Percentiles rank a stretch among this genome's conserved stretches.
Evolutionary conservation across 2,113 vertebrate genomes (phyloP).

Genomic region (Pteronura brasiliensis): DNA sequence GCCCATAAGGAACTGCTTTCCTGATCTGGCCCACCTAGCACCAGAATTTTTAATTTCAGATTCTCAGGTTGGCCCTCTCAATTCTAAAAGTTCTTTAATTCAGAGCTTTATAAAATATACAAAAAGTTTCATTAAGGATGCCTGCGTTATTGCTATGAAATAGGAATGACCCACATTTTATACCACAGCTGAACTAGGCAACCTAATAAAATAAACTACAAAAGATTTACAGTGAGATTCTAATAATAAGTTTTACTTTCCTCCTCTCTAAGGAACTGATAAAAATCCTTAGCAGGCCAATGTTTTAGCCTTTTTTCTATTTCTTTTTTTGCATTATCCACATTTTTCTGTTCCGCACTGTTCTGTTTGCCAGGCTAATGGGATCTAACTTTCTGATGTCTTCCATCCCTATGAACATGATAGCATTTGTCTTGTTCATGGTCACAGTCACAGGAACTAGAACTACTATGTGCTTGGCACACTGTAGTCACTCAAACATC

Average conservation of each 20-base stretch:
- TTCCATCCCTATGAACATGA: not conserved
- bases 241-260: slow-evolving; percentile 9
- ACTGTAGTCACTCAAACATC: not conserved
- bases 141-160: not conserved
- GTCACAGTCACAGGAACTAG: not conserved
- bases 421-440: not conserved
- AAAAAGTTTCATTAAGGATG: not conserved
- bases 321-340: not conserved
- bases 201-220: slow-evolving; percentile 30
- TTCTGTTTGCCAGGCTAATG: not conserved
- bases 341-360: not conserved
- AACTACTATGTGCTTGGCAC: not conserved
- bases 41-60: not conserved
- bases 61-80: not conserved
- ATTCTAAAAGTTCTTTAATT: not conserved
- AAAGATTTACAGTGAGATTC: not conserved
- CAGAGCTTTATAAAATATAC: not conserved
- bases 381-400: not conserved
- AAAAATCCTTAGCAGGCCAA: not conserved
- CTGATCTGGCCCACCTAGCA: not conserved
- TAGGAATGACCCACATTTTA: slow-evolving; percentile 39
- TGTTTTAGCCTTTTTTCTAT: not conserved
- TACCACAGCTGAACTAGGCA: not conserved
- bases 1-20: not conserved
- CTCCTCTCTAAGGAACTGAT: not conserved